Base-by-base conservation (phyloP, 2,888 invertebrate genomes). In the Eurytoma adleriae region DNA sequence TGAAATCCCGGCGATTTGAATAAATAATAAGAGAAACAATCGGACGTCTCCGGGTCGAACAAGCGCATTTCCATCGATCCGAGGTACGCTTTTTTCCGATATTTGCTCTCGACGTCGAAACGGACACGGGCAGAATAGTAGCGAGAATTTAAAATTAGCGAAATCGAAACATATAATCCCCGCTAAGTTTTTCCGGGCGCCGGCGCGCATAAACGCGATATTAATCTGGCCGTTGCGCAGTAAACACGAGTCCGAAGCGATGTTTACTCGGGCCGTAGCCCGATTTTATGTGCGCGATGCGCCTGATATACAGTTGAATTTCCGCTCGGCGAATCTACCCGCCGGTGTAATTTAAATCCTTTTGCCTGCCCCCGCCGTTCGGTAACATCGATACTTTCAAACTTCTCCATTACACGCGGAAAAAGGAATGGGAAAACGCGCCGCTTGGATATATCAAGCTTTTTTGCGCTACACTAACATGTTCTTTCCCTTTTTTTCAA, bases 281-380 rank as follows among this genome's bases (percentile, higher is more conserved):
- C 20, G 52, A 72, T 64, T 72, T 72, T 72, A 57, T 27, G 48
- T 27, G 5, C 24, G 59, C 40, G 30, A 10, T 59, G 3, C 20
- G 57, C 24, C 5, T 56, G 56, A 59, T 3, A 48, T 56, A 56
- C 56, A 30, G 56, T 48, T 56, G 30, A 27, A 71, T 61, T 71
- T 71, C 61, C 61, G 50, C 61, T 71, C 12, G 18, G 27, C 40
- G 50, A 27, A 62, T 72, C 30, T 14, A 16, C n/a, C 12, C 3
- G 40, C 27, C 14, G 24, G 10, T 62, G 24, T 27, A 73, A 64
- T 73, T 73, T 61, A 72, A 72, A 73, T 62, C 16, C 27, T 52
- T 50, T 54, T 64, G 1, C 27, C 24, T 40, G 40, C 40, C 40
- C 40, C 40, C 40, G 40, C 10, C 40, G 10, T 40, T 10, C 40